Percentiles rank a stretch among this genome's conserved stretches.
These are phyloP conservation scores for Pseudochirops corinnae DNA, from an alignment of 2,797 vertebrate species.

Conservation along the genomic window DNA sequence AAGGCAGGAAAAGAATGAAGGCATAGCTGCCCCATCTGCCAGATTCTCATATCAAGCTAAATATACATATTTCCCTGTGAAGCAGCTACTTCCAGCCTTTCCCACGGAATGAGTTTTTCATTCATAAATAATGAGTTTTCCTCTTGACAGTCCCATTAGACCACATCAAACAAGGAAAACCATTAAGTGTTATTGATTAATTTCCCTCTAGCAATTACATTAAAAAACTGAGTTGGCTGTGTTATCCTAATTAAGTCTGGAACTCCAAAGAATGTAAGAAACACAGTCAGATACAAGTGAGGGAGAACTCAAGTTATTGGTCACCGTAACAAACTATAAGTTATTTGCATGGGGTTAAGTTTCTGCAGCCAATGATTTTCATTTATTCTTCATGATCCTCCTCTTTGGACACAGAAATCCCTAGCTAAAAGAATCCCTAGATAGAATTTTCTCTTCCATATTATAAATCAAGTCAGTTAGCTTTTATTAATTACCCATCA, in stretches of 20 bases:
- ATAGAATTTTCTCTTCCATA: no score
- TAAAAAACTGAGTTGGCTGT: background rate
- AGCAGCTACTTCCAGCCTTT: slow-evolving; percentile 75
- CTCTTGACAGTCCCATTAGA: slow-evolving; percentile 34
- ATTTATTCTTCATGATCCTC: no score
- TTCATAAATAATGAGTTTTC: slow-evolving; percentile 58
- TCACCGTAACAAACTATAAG: background rate
- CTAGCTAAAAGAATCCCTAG: no score
- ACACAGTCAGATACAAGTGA: background rate
- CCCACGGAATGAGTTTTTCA: slow-evolving; percentile 51
- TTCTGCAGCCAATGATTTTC: no score
- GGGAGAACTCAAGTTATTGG: background rate
- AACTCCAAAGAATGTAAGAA: background rate
- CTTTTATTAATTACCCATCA: no score
- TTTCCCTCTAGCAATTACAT: background rate
- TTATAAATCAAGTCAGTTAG: no score
- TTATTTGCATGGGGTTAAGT: no score
- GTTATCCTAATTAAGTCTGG: background rate
- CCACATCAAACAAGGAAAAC: slow-evolving; percentile 60
- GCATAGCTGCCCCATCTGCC: background rate
- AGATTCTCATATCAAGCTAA: background rate
- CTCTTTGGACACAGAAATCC: no score
- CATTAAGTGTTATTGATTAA: no score
- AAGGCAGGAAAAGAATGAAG: background rate
- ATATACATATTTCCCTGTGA: background rate